Base-by-base conservation (phyloP, 2,888 invertebrate species). In the Trachelus troglodyta region DNA sequence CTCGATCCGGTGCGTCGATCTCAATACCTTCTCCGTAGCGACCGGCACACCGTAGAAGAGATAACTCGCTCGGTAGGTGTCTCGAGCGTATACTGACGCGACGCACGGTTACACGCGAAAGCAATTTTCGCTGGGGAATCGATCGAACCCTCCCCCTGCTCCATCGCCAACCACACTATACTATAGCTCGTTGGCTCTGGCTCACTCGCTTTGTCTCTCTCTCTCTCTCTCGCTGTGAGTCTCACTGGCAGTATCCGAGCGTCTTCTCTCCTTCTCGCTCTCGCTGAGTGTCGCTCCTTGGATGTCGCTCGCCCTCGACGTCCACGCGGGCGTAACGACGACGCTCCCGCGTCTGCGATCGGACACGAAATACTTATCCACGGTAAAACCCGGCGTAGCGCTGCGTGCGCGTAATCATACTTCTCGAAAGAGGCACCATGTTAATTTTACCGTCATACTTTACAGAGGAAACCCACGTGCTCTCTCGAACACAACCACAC, bases 121-220 rank as follows among this genome's bases (percentile, higher is more conserved):
- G 77, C 79, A 79, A 81, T 83, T 81, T 81, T 80, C 78, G 80
- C 77, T 71, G 80, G 71, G 33, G 77, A 81, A 81, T 82, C 82
- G 82, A 82, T 81, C 74, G 75, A 74, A 34, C 56, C 56, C 56
- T 56, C 56, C 56, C 56, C 56, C 9, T 56, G 56, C 56, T 23
- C 56, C 56, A 56, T 23, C 56, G 0, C 56, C 56, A 56, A 56
- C 56, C 23, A 56, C 23, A 56, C 23, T 56, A 56, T 9, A 56
- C 15, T 56, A 56, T 23, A 56, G 56, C 56, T 56, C 56, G 56
- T 40, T 23, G 56, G 56, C 56, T 56, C 56, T 56, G 56, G 56
- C 56, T 56, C 56, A 56, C 56, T 56, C 56, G 23, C 56, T 40
- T 40, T 40, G 40, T 40, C 40, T 23, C 40, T 15, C 40, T 23